These are phyloP conservation scores for Vannuccia rotundouncinata DNA, from an alignment of 2,888 invertebrate genomes.

Conservation along the genomic window DNA sequence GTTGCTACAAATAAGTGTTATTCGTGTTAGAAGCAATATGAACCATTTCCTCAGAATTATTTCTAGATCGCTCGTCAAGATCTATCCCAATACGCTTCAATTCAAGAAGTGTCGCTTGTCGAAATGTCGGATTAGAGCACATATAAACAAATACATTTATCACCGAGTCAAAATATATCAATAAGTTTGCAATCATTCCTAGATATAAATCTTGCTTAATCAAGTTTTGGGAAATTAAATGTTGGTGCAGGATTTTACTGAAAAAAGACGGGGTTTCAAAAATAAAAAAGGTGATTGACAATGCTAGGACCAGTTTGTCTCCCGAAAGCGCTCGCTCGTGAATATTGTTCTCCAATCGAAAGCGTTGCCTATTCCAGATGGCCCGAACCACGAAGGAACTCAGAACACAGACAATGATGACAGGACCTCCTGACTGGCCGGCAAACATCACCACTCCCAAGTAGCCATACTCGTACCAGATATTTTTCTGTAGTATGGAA, in stretches of 20 bases:
- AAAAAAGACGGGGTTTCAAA: slow-evolving; percentile 19
- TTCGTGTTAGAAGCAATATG: too few relatives aligned
- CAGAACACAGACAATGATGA: background rate
- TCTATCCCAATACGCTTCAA: too few relatives aligned
- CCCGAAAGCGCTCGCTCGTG: background rate
- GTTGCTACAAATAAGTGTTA: too few relatives aligned
- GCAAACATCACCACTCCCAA: background rate
- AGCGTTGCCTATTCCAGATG: background rate
- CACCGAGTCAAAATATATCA: background rate
- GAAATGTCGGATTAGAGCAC: slow-evolving; percentile 6
- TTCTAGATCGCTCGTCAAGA: too few relatives aligned
- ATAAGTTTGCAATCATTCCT: background rate
- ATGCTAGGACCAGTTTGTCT: background rate
- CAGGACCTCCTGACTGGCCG: background rate
- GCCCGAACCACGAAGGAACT: background rate
- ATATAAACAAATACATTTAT: slow-evolving; percentile 12
- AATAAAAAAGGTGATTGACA: background rate
- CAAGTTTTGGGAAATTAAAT: background rate
- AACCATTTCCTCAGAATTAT: too few relatives aligned
- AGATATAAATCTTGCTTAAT: background rate
- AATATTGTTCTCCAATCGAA: background rate
- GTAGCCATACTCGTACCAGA: background rate
- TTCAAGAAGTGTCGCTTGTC: too few relatives aligned
- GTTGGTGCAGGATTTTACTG: background rate
- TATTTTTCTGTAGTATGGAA: background rate